Percentiles rank a stretch among this genome's conserved stretches.
phyloP scores from a whole-genome alignment of 2,797 vertebrate genomes.

The Lithobates pipiens region DNA sequence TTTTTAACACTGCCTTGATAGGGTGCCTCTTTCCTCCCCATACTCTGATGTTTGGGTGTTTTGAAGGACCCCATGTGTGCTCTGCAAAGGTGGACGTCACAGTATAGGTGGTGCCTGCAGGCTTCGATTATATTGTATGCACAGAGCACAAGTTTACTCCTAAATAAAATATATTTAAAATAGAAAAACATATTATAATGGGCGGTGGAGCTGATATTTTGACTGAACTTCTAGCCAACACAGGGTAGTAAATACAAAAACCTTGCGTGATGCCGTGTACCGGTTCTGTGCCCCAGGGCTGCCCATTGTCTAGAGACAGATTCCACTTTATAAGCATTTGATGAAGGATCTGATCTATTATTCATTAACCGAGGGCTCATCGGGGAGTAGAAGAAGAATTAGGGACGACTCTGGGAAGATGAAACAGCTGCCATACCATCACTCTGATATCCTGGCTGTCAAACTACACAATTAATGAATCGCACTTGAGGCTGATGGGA shows the following conservation, averaged over 20 bases:
- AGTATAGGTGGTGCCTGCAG: too few species aligned
- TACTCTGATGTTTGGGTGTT: too few species aligned
- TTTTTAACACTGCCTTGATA: too few species aligned
- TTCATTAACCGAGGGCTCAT: neutral
- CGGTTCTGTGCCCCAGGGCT: neutral
- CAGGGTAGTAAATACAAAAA: neutral
- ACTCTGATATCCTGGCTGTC: neutral
- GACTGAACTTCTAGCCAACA: too few species aligned
- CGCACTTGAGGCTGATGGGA: neutral
- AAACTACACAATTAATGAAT: neutral
- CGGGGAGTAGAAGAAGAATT: neutral
- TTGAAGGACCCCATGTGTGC: too few species aligned
- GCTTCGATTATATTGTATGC: too few species aligned
- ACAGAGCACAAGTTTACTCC: too few species aligned
- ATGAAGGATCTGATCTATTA: conserved; percentile 5
- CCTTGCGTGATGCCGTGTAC: neutral
- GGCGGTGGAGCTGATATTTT: too few species aligned
- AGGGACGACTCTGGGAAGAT: neutral
- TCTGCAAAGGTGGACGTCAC: too few species aligned
- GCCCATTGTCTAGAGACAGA: neutral
- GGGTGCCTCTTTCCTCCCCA: too few species aligned
- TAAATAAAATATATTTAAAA: too few species aligned
- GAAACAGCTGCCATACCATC: neutral
- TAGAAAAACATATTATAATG: too few species aligned
- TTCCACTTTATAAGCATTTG: neutral